Percentiles rank a stretch among this genome's conserved stretches.
Evolutionary conservation across 2,888 invertebrate genomes (phyloP).

Genomic region (Lydus trimaculatus): DNA sequence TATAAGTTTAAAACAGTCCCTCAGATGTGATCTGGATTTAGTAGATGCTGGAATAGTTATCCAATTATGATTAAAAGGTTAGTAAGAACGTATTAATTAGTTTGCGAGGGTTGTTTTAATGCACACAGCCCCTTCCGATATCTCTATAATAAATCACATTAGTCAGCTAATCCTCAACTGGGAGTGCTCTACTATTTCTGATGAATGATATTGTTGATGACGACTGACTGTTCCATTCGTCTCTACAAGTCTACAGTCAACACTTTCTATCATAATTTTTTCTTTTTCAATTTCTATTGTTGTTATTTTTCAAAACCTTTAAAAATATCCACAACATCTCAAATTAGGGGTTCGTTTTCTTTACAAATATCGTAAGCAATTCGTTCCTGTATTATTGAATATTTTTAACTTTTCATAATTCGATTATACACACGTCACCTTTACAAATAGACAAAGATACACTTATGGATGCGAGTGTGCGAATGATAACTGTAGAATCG

Average conservation of each 20-base stretch:
- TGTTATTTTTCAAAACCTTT: background rate
- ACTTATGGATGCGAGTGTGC: conserved; percentile 32
- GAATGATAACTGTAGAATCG: conserved; percentile 30
- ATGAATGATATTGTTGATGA: conserved; percentile 45
- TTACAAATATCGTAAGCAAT: conserved; percentile 47
- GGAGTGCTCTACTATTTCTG: conserved; percentile 32
- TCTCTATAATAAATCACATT: conserved; percentile 59
- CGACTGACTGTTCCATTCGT: conserved; percentile 9
- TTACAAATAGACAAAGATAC: conserved; percentile 34
- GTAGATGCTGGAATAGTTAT: conserved; percentile 56
- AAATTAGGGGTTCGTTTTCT: conserved; percentile 48
- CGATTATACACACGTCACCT: conserved; percentile 30
- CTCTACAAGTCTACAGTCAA: background rate
- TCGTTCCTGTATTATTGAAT: conserved; percentile 40
- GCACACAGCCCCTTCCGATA: conserved; percentile 54
- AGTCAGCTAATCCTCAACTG: conserved; percentile 56
- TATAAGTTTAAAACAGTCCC: conserved; percentile 51
- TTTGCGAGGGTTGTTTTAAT: conserved; percentile 49
- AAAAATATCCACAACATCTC: conserved; percentile 20
- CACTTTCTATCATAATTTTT: background rate
- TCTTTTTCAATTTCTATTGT: background rate
- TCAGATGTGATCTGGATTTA: conserved; percentile 56
- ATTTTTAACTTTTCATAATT: conserved; percentile 25
- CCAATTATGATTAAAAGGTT: conserved; percentile 64
- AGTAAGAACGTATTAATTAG: conserved; percentile 62